Evolutionary conservation across 1,140 invertebrate species (phyloP).

Genomic region (Diorhabda sublineata): DNA sequence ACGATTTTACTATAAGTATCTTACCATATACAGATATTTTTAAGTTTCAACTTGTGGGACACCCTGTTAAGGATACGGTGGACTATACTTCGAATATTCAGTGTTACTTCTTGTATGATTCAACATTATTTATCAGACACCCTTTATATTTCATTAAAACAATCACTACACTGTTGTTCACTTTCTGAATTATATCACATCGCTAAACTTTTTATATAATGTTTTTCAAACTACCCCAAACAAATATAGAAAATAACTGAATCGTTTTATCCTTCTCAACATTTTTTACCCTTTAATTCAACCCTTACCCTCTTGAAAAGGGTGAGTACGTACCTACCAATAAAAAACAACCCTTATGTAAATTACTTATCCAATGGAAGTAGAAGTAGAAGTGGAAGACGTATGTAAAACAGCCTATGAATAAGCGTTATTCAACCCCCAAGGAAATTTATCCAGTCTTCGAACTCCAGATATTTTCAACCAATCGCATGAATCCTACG

Average conservation of each 20-base stretch:
- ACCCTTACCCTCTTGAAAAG: conserved; percentile 22
- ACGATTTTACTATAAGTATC: no score
- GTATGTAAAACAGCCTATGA: conserved; percentile 32
- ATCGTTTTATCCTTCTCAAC: neutral
- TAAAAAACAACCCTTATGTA: conserved; percentile 35
- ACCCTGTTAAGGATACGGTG: no score
- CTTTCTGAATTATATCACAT: no score
- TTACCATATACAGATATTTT: no score
- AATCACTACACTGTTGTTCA: no score
- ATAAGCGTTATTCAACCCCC: conserved; percentile 21
- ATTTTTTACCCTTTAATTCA: conserved; percentile 9
- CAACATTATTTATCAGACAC: no score
- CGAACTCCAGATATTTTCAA: conserved; percentile 29
- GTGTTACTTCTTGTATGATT: no score
- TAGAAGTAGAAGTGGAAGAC: conserved; percentile 13
- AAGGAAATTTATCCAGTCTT: conserved; percentile 13
- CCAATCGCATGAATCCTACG: conserved; percentile 28
- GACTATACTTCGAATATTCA: no score
- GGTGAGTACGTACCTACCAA: conserved; percentile 18
- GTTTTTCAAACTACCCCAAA: no score
- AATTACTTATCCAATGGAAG: conserved; percentile 27
- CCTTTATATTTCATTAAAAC: no score
- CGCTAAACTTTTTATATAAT: no score
- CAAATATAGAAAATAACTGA: neutral
- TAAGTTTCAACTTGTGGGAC: no score